Conservation (phyloP, 2,113 vertebrate species). For the Blennius ocellaris region DNA sequence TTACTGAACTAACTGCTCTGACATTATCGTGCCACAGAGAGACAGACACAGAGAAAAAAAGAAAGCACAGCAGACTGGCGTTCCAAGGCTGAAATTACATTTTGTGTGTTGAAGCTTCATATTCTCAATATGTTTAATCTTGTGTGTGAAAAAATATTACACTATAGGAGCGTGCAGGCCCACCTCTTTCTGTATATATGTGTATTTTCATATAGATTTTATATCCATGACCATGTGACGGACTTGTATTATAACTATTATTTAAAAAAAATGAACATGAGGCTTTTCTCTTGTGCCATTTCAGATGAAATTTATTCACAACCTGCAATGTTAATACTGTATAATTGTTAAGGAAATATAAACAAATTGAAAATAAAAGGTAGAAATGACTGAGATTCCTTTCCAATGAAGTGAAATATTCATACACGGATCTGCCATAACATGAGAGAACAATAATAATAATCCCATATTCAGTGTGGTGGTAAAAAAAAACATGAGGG, state of each 20-base stretch:
- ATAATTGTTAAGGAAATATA: not conserved
- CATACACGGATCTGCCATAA: no score
- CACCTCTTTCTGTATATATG: slow-evolving; percentile 34
- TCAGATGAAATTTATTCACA: slow-evolving; percentile 16
- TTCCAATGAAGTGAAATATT: no score
- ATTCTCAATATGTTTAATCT: not conserved
- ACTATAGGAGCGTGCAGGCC: slow-evolving; percentile 47
- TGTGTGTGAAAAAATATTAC: not conserved
- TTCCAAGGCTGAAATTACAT: not conserved
- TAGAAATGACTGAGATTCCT: no score
- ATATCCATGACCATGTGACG: not conserved
- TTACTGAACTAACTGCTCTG: slow-evolving; percentile 59
- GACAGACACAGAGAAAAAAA: not conserved
- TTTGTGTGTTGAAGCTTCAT: not conserved
- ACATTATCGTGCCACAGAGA: no score
- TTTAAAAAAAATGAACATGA: not conserved
- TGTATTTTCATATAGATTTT: slow-evolving; percentile 9
- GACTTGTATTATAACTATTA: slow-evolving; percentile 1
- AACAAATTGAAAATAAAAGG: not conserved
- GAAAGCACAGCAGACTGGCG: not conserved
- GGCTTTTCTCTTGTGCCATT: slow-evolving; percentile 36
- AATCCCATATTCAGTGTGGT: no score
- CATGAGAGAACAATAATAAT: no score
- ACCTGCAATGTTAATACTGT: slow-evolving; percentile 1
- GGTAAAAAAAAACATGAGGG: no score